Evolutionary conservation across 92 coral and sea anemone genomes (phyloP).

Genomic region (Porites rus): DNA sequence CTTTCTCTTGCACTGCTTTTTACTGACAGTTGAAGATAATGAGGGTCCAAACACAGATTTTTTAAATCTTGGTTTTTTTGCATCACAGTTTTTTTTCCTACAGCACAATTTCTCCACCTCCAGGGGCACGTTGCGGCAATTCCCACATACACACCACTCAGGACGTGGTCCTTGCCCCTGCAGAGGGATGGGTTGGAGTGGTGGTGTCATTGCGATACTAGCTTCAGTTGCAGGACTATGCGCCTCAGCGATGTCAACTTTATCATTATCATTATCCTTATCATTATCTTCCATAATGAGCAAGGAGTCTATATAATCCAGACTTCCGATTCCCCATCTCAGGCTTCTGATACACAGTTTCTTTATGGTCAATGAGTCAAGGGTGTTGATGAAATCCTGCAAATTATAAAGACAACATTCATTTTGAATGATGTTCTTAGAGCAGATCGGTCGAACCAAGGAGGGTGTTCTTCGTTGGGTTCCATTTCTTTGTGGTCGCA

Average conservation of each 20-base stretch:
- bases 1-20: constrained; percentile 11
- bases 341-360: constrained; percentile 31
- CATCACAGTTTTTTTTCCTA: constrained; percentile 24
- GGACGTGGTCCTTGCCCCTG: constrained; percentile 28
- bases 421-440: constrained; percentile 1
- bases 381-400: constrained; percentile 40
- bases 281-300: constrained; percentile 35
- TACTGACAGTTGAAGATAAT: constrained; percentile 46
- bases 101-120: background rate
- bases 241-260: background rate
- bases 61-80: constrained; percentile 19
- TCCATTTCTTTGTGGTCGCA: no score
- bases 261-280: constrained; percentile 4
- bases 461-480: no score
- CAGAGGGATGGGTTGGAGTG: constrained; percentile 26
- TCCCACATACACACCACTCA: constrained; percentile 27
- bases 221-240: constrained; percentile 10
- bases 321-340: constrained; percentile 4
- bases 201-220: constrained; percentile 7
- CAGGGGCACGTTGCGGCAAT: constrained; percentile 23
- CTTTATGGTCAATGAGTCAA: constrained; percentile 4
- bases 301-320: constrained; percentile 14
- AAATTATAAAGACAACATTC: constrained; percentile 14
- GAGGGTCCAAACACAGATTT: constrained; percentile 57
- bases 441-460: background rate